Evolutionary conservation across 2,888 invertebrate species (phyloP).

Genomic region (Mythimna ferrago): DNA sequence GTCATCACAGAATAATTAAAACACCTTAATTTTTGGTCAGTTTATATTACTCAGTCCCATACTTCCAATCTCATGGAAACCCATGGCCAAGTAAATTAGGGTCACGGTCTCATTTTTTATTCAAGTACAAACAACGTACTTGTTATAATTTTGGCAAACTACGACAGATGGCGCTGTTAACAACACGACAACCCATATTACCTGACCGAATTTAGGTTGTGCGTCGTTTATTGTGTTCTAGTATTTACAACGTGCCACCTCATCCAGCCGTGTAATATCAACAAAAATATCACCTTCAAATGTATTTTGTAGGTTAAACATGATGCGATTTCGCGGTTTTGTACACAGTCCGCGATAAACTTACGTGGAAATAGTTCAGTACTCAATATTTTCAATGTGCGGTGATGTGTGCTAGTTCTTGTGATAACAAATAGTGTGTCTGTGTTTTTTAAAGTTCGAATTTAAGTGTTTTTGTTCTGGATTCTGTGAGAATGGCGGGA

Average conservation of each 20-base stretch:
- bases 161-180: conserved; percentile 82
- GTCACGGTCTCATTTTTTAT: conserved; percentile 20
- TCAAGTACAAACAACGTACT: conserved; percentile 8
- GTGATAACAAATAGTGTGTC: conserved; percentile 66
- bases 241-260: conserved; percentile 62
- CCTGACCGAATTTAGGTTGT: conserved; percentile 77
- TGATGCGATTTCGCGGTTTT: conserved; percentile 87
- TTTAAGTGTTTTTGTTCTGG: conserved; percentile 58
- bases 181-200: conserved; percentile 70
- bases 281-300: conserved; percentile 91
- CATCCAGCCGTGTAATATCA: conserved; percentile 83
- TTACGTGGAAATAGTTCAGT: conserved; percentile 72
- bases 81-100: conserved; percentile 18
- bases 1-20: too few species aligned
- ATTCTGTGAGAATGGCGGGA: conserved; percentile 77
- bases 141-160: conserved; percentile 39
- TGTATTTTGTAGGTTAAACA: conserved; percentile 90
- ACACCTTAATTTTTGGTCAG: neutral
- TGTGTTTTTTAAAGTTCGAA: conserved; percentile 54
- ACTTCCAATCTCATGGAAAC: too few species aligned
- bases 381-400: conserved; percentile 69
- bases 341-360: conserved; percentile 81
- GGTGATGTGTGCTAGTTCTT: conserved; percentile 65
- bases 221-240: conserved; percentile 60
- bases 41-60: neutral